Evolutionary conservation across 37 sponge, comb jelly and placozoan species (phyloP), one percentile per base, ranked within the genome.

Genomic region (Ephydatia muelleri): DNA sequence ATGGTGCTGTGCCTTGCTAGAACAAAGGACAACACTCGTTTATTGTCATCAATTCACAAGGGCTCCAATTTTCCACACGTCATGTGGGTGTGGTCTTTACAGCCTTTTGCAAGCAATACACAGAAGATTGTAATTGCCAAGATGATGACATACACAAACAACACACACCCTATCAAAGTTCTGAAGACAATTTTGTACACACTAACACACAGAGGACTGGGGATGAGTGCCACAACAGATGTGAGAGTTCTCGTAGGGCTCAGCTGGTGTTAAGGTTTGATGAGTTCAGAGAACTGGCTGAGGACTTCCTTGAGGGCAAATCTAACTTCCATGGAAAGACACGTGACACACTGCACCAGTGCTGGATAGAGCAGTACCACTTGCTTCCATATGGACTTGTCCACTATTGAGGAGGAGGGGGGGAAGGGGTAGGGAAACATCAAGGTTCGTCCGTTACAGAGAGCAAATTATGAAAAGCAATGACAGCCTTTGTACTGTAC

Each of bases 271-370:
- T 34, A 31, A 71, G 31, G 78, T 30, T 75, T 33, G 27, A 89
- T 67, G 3, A 91, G 73, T 47, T 86, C 87, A 37, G 93, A 73
- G 68, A 89, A 95, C 49, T 90, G 84, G 35, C 14, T 11, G 3
- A 95, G 73, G 28, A 86, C 85, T 3, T 83, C 85, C 49, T 83
- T 86, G 33, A 95, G 73, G 4, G 76, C 77, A 19, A 34, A 38
- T 30, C 93, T 86, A 0, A 97, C 91, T 38, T 97, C 93, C 48
- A 35, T 71, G 0, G 93, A 91, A 37, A 83, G 76, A 76, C 97
- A 97, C 29, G 97, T 91, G n/a, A 97, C 89, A 89, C 95, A 94
- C 68, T 83, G 87, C 38, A 97, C 89, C 68, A 97, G 85, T 4
- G 80, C 76, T 8, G 95, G 95, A 75, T 94, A 97, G 49, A 97